These are phyloP conservation scores for Belgica antarctica DNA, from an alignment of 2,888 invertebrate genomes.

Conservation along the genomic window DNA sequence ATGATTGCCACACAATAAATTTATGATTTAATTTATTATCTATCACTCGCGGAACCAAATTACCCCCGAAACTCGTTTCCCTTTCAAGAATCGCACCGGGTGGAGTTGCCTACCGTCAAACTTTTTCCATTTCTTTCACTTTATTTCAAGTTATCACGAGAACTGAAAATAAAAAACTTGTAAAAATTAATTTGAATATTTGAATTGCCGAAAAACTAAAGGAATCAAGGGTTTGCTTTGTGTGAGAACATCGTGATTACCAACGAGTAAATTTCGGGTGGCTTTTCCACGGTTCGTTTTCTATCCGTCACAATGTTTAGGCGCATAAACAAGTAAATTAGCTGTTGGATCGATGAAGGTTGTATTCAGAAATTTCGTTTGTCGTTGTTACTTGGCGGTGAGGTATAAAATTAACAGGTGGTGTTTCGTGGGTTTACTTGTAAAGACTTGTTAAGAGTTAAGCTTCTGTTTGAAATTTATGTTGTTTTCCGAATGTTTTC, in stretches of 20 bases:
- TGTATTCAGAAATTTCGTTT: no score
- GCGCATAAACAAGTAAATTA: slow-evolving; percentile 27
- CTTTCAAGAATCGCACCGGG: background rate
- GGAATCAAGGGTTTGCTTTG: slow-evolving; percentile 25
- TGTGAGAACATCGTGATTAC: slow-evolving; percentile 34
- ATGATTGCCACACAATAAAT: slow-evolving; percentile 40
- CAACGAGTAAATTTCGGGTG: background rate
- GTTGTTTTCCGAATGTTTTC: no score
- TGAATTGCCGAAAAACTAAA: slow-evolving; percentile 37
- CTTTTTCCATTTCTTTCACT: slow-evolving; percentile 14
- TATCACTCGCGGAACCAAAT: slow-evolving; percentile 37
- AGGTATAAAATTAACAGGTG: no score
- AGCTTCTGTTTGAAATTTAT: no score
- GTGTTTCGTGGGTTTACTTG: no score
- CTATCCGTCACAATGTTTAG: slow-evolving; percentile 4
- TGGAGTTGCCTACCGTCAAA: no score
- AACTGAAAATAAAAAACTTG: slow-evolving; percentile 38
- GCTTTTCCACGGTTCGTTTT: slow-evolving; percentile 14
- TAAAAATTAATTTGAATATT: slow-evolving; percentile 45
- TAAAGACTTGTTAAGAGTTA: no score
- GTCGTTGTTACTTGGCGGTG: no score
- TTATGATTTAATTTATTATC: slow-evolving; percentile 45
- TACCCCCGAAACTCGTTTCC: background rate
- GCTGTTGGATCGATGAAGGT: slow-evolving; percentile 40
- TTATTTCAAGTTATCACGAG: slow-evolving; percentile 43